These are phyloP conservation scores for Mionectes olivaceus DNA, from an alignment of 2,797 vertebrate species.

Conservation along the genomic window DNA sequence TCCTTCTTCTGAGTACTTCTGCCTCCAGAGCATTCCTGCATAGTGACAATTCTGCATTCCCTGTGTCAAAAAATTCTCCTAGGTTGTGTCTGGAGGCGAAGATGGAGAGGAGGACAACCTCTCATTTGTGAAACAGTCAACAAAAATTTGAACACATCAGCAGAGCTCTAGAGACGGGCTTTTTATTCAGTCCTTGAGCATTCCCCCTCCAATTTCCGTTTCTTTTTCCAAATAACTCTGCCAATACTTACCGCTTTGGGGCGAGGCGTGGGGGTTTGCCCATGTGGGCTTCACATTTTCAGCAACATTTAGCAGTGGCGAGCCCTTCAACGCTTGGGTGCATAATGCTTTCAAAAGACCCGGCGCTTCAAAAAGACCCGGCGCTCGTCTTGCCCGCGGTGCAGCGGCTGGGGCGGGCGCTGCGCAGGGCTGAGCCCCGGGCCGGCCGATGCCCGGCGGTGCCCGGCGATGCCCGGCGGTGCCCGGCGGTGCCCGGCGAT, in stretches of 20 bases:
- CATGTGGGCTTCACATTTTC: not conserved
- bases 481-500: no score
- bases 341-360: rapidly evolving
- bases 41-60: not conserved
- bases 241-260: not conserved
- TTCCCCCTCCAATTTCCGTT: not conserved
- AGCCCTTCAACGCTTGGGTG: not conserved
- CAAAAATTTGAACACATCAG: not conserved
- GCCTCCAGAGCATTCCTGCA: not conserved
- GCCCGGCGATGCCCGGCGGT: no score
- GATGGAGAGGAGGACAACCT: not conserved
- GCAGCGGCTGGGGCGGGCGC: not conserved
- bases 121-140: not conserved
- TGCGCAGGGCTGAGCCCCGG: not conserved
- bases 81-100: not conserved
- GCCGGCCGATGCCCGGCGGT: not conserved
- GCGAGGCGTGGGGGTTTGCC: no score
- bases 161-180: not conserved
- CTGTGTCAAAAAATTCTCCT: not conserved
- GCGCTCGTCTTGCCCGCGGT: rapidly evolving
- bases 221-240: not conserved
- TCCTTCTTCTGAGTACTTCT: not conserved
- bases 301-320: not conserved
- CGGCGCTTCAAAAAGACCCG: rapidly evolving
- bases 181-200: not conserved